Base-by-base conservation (phyloP, 2,113 vertebrate species). In the Pseudopipra pipra region DNA sequence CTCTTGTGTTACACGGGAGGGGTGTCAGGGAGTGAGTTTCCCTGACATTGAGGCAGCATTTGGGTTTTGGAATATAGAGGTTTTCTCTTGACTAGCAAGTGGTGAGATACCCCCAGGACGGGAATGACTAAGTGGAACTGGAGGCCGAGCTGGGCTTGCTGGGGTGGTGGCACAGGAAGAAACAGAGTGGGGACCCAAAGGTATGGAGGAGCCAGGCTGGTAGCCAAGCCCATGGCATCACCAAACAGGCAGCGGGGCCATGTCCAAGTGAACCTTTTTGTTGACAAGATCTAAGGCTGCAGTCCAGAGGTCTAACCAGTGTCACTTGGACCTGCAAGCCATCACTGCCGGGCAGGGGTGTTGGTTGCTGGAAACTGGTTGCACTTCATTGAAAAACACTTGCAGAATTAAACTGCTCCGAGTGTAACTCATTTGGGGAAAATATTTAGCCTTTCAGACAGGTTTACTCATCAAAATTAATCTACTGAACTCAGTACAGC, bases 21-120 rank as follows among this genome's bases (percentile, higher is more conserved):
- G 39, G 12, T 12, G 9, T 14, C 2, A 11, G 3, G 28, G 9
- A 20, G 7, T 4, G 8, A 10, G 2, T 15, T 43, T 71, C 22
- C 9, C 9, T 67, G 71, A 27, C 23, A 3, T 1, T 25, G 65
- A 51, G 62, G 35, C 56, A 43, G 30, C 28, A 9, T 66, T 82
- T 81, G 66, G 17, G 13, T 70, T 73, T 87, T 46, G 84, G 46
- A 73, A 8, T 12, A 6, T 7, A 31, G 31, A 6, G 17, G 5
- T 27, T 92, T 88, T 43, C 62, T 73, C 6, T 35, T 58, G 19
- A 5, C 10, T 33, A 2, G 14, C 8, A 20, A 74, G 27, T 35
- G 15, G 7, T 61, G 82, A 76, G 54, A 13, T 54, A 37, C 5
- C 12, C 23, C 9, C 23, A 14, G 43, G 33, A 25, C 3, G 19